phyloP scores from a whole-genome alignment of 1,140 invertebrate genomes.

The Globodera ellingtonae region DNA sequence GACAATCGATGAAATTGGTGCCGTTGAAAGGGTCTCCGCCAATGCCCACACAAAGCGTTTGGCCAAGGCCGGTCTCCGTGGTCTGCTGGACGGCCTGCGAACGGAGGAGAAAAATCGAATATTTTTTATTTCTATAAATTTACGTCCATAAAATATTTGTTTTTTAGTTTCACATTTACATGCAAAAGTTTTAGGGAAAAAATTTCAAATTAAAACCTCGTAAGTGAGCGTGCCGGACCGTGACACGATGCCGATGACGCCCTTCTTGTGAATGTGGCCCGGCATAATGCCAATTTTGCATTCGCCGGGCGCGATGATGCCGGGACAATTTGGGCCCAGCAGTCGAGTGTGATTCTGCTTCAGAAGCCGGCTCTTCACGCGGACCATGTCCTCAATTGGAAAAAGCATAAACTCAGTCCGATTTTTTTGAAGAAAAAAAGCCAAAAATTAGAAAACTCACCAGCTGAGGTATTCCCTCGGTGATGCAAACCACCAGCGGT shows the following conservation, averaged over 20 bases:
- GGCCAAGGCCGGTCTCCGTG: conserved; percentile 80
- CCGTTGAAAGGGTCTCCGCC: conserved; percentile 99
- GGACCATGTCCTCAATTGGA: conserved; percentile 90
- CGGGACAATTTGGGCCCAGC: conserved; percentile 97
- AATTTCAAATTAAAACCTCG: conserved; percentile 79
- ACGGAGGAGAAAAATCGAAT: neutral
- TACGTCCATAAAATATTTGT: no score
- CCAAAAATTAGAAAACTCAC: conserved; percentile 35
- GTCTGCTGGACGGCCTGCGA: conserved; percentile 63
- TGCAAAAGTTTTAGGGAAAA: no score
- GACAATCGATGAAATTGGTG: conserved; percentile 97
- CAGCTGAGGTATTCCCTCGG: conserved; percentile 77
- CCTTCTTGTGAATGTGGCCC: conserved; percentile 53
- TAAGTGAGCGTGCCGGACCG: conserved; percentile 97
- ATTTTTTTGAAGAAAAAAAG: neutral
- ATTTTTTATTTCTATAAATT: no score
- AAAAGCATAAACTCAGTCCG: neutral
- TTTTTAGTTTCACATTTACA: no score
- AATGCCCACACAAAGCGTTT: conserved; percentile 96
- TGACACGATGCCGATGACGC: conserved; percentile 81
- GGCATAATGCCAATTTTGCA: conserved; percentile 99
- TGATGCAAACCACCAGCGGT: conserved; percentile 94
- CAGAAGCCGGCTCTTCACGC: conserved; percentile 86
- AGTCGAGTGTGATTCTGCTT: conserved; percentile 88
- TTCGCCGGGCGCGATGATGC: conserved; percentile 73